A percentile compares a stretch with the other conserved stretches of the same genome.
Conservation (phyloP, 2,113 vertebrate species). For the Trinectes maculatus region DNA sequence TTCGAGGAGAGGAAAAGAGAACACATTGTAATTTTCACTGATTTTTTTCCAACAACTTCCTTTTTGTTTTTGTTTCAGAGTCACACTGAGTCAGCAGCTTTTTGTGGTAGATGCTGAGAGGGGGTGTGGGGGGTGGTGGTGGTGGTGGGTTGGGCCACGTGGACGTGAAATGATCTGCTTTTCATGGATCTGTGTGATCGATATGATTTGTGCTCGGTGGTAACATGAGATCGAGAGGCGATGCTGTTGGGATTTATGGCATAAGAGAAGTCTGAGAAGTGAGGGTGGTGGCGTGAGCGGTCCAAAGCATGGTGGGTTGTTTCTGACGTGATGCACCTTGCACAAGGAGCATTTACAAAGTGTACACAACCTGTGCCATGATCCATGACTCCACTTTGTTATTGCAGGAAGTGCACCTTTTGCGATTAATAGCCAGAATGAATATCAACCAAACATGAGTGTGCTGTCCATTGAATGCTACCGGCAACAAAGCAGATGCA, state of each 20-base stretch:
- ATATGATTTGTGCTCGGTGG: slow-evolving; percentile 72
- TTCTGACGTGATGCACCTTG: slow-evolving; percentile 2
- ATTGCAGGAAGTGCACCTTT: slow-evolving; percentile 7
- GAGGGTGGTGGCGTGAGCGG: slow-evolving; percentile 39
- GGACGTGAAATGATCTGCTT: slow-evolving; percentile 74
- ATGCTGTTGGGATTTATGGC: slow-evolving; percentile 31
- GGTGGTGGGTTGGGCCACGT: slow-evolving; percentile 49
- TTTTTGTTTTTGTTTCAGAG: slow-evolving; percentile 65
- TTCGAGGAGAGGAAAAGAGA: slow-evolving; percentile 32
- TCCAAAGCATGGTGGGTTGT: slow-evolving; percentile 16
- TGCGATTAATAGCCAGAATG: not conserved
- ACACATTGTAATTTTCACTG: slow-evolving; percentile 40
- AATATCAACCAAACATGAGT: not conserved
- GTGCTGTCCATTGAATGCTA: not conserved
- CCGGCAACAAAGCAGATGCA: not conserved
- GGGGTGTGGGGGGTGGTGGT: slow-evolving; percentile 38
- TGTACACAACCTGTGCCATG: slow-evolving; percentile 1
- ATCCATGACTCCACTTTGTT: too few relatives aligned
- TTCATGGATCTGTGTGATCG: slow-evolving; percentile 78
- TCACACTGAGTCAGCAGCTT: slow-evolving; percentile 68
- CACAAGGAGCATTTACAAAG: slow-evolving; percentile 20
- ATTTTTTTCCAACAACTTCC: slow-evolving; percentile 35
- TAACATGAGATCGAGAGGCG: slow-evolving; percentile 62
- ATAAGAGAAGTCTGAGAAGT: slow-evolving; percentile 41
- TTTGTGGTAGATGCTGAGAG: slow-evolving; percentile 41